These are phyloP conservation scores for Trissolcus basalis DNA, from an alignment of 1,140 invertebrate species.

Conservation along the genomic window DNA sequence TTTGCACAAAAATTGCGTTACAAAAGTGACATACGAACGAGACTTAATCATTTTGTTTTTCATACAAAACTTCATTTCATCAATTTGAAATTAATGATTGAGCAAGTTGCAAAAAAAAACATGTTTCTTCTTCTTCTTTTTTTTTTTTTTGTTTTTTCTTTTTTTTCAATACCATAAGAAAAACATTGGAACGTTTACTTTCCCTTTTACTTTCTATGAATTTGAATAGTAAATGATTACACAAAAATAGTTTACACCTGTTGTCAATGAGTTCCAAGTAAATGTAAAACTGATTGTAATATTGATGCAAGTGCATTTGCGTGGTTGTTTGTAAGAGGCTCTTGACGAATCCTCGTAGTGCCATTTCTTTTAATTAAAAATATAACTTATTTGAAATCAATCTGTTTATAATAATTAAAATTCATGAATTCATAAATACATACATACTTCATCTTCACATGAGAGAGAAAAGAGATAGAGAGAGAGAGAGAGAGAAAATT, in stretches of 20 bases:
- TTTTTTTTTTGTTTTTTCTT: neutral
- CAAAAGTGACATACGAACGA: slow-evolving; percentile 16
- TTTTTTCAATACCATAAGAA: neutral
- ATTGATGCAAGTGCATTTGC: neutral
- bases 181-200: neutral
- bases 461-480: slow-evolving; percentile 7
- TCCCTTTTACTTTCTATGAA: neutral
- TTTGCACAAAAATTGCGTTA: slow-evolving; percentile 9
- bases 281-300: neutral
- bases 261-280: no score
- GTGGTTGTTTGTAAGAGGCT: neutral
- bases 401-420: slow-evolving; percentile 3
- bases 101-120: slow-evolving; percentile 16
- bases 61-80: no score
- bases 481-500: neutral
- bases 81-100: slow-evolving; percentile 29
- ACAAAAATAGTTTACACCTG: neutral
- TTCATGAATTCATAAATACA: slow-evolving; percentile 28
- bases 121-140: neutral
- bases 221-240: neutral
- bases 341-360: neutral
- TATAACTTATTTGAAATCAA: neutral
- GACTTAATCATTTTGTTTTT: slow-evolving; percentile 6
- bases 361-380: neutral
- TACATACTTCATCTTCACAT: slow-evolving; percentile 18